These are phyloP conservation scores for Choristoneura rosaceana DNA, from an alignment of 2,888 invertebrate species.

Conservation along the genomic window DNA sequence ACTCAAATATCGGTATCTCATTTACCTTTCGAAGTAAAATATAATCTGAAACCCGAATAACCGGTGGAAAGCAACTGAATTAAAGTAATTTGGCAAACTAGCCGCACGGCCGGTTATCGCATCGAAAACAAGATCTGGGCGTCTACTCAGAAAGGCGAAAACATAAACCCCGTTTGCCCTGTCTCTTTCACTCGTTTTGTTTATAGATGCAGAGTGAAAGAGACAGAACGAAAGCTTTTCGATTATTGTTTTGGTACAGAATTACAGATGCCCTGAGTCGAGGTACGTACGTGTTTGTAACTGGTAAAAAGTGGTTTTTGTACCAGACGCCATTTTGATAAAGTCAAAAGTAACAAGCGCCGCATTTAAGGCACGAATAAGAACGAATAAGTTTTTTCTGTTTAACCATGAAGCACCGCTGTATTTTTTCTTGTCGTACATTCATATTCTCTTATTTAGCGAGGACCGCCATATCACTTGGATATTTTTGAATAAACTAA, in stretches of 20 bases:
- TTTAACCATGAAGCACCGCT: background rate
- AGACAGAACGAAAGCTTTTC: background rate
- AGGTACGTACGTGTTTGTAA: conserved; percentile 49
- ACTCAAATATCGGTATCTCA: conserved; percentile 10
- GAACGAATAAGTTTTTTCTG: background rate
- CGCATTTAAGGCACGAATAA: background rate
- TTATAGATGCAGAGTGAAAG: background rate
- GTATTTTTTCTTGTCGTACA: background rate
- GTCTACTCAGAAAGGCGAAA: conserved; percentile 28
- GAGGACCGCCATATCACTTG: no score
- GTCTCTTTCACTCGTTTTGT: conserved; percentile 13
- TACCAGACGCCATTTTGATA: conserved; percentile 59
- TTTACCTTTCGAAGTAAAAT: conserved; percentile 23
- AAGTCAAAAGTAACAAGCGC: conserved; percentile 27
- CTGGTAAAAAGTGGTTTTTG: conserved; percentile 60
- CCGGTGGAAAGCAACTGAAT: conserved; percentile 37
- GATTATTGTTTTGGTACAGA: background rate
- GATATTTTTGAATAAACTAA: background rate
- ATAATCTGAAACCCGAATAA: conserved; percentile 30
- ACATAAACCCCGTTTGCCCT: background rate
- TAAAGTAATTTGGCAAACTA: conserved; percentile 40
- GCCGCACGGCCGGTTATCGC: conserved; percentile 51
- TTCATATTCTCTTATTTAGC: no score
- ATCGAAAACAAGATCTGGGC: conserved; percentile 56
- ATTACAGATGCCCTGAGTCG: background rate